A percentile compares a stretch with the other conserved stretches of the same genome.
phyloP scores from a whole-genome alignment of 2,113 vertebrate genomes.

The Tympanuchus pallidicinctus region DNA sequence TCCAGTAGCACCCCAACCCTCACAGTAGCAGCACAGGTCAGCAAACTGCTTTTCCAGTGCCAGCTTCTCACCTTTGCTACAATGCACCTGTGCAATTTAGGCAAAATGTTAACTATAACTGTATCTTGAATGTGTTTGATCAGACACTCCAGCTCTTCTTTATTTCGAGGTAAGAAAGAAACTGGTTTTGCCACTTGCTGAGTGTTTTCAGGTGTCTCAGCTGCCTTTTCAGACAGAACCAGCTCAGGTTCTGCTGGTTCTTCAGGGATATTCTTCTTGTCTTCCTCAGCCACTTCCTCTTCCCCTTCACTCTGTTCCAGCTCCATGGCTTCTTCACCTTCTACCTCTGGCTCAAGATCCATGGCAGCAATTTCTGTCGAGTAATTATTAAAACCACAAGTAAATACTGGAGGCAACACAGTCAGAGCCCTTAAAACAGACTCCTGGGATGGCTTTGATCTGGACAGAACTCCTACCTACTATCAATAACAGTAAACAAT shows the following conservation, averaged over 20 bases:
- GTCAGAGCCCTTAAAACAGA: background rate
- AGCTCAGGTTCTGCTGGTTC: background rate
- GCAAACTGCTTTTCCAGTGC: background rate
- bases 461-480: background rate
- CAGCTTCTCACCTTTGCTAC: conserved; percentile 85
- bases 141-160: conserved; percentile 84
- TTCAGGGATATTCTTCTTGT: background rate
- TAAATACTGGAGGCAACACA: background rate
- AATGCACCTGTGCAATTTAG: conserved; percentile 91
- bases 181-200: conserved; percentile 18
- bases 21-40: background rate
- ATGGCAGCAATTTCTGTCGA: conserved; percentile 48
- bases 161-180: conserved; percentile 85
- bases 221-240: background rate
- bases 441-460: background rate
- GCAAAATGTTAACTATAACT: conserved; percentile 86
- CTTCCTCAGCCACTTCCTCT: conserved; percentile 66
- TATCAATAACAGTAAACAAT: background rate
- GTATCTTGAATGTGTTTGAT: conserved; percentile 86
- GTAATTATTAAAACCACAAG: background rate
- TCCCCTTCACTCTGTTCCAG: conserved; percentile 73
- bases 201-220: background rate
- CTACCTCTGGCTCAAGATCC: conserved; percentile 56
- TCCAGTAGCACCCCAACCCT: background rate
- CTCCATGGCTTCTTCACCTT: conserved; percentile 77